phyloP scores from a whole-genome alignment of 2,797 vertebrate genomes.

The Molossus alvarezi region DNA sequence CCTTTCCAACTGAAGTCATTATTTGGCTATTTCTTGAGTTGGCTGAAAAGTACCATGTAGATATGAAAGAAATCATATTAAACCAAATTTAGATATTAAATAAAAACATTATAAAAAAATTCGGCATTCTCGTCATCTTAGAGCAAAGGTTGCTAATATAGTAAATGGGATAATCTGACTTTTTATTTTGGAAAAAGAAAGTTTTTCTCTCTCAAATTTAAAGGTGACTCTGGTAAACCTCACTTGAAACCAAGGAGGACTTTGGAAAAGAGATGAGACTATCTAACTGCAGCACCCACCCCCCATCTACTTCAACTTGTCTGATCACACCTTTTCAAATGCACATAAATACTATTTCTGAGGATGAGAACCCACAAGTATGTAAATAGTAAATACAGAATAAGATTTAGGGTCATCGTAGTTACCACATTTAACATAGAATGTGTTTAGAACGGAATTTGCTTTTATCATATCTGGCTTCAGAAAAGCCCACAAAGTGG shows the following conservation, averaged over 20 bases:
- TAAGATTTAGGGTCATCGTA: background rate
- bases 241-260: background rate
- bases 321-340: background rate
- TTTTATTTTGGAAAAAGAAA: slow-evolving; percentile 35
- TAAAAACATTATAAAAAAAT: slow-evolving; percentile 36
- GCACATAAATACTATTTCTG: background rate
- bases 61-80: background rate
- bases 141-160: background rate
- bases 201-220: background rate
- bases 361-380: background rate
- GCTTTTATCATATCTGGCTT: background rate
- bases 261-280: background rate
- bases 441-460: background rate
- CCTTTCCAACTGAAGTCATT: slow-evolving; percentile 74
- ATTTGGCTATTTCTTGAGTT: slow-evolving; percentile 68
- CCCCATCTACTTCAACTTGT: background rate
- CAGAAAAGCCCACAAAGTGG: background rate
- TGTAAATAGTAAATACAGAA: background rate
- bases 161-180: background rate
- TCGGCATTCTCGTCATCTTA: slow-evolving; percentile 23
- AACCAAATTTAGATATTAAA: slow-evolving; percentile 55
- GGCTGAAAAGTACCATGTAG: slow-evolving; percentile 41
- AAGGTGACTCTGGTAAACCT: background rate
- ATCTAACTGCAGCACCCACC: background rate
- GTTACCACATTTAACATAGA: background rate